Evolutionary conservation across 1,140 invertebrate species (phyloP), one percentile per base, ranked within the genome.

Genomic region (Amphibalanus amphitrite): DNA sequence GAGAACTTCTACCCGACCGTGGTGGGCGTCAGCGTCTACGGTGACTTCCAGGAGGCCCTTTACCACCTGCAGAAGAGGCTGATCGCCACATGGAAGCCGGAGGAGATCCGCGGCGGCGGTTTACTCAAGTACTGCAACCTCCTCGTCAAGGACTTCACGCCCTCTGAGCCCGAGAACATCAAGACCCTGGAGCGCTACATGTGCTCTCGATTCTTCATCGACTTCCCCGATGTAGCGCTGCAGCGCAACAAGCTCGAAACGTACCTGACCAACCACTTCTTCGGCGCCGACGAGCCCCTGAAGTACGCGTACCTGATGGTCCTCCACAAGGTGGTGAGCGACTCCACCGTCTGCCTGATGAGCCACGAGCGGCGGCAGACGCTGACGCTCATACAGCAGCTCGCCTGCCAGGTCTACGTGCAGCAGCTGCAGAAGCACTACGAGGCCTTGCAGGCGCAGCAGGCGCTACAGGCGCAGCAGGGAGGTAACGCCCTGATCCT

Each of bases 161-260:
- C 95, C 17, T 90, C 91, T 30, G 85, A 88, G 75, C 88, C 91
- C 3, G 90, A 93, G 74, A 86, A 90, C 77, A 95, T 97, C 76
- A 93, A 94, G 79, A 88, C 85, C 29, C 84, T 98, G 74, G 95
- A 99, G 82, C 88, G 93, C 40, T 98, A 98, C 83, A 99, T 99
- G 97, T 99, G 96, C 85, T 98, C 96, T 70, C 86, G 97, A 74
- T 99, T 98, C 86, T 99, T 99, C 84, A 99, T 99, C 80, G 97
- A 99, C 82, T 99, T 94, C 64, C 88, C 90, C 10, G 93, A 94
- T 77, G 90, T 91, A 71, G 91, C 89, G 72, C 84, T 85, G 47
- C 79, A 93, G 38, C 84, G 91, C 79, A 92, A 93, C 69, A 94
- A 94, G 78, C 78, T 92, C 30, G 91, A 93, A 79, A 90, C 89